Evolutionary conservation across 2,113 vertebrate species (phyloP).

Genomic region (Mus spicilegus): DNA sequence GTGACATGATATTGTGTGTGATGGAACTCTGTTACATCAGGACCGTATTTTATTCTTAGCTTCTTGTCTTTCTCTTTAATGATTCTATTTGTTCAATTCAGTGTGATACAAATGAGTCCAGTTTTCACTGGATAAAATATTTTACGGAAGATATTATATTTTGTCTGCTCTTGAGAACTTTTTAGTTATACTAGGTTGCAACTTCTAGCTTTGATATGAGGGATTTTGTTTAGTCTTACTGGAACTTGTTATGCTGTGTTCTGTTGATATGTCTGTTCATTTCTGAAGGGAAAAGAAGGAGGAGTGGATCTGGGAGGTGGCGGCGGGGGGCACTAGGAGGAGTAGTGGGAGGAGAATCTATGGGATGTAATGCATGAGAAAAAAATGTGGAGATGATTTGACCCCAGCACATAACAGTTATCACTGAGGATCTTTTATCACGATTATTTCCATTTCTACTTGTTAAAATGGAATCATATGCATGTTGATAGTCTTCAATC

Average conservation of each 20-base stretch:
- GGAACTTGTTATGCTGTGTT: neutral
- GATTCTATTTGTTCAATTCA: slow-evolving; percentile 23
- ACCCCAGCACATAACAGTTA: neutral
- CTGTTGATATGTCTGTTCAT: neutral
- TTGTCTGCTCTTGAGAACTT: neutral
- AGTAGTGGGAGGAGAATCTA: neutral
- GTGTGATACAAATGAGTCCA: neutral
- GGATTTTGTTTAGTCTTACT: neutral
- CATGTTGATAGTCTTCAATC: slow-evolving; percentile 19
- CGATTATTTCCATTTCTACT: neutral
- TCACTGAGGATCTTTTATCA: neutral
- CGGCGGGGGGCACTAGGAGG: neutral
- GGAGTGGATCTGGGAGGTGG: neutral
- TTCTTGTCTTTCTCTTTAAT: slow-evolving; percentile 4
- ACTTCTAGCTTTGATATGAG: neutral
- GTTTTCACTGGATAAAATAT: neutral
- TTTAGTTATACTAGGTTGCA: neutral
- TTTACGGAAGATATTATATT: neutral
- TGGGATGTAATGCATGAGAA: neutral
- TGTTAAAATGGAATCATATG: neutral
- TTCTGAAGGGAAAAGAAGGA: neutral
- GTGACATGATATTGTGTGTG: neutral
- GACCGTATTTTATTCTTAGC: slow-evolving; percentile 14
- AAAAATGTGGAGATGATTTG: slow-evolving; percentile 13
- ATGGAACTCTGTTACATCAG: neutral